Percentiles rank a stretch among this genome's conserved stretches.
Conservation (phyloP, 2,797 vertebrate species). For the Sternarchorhynchus goeldii region DNA sequence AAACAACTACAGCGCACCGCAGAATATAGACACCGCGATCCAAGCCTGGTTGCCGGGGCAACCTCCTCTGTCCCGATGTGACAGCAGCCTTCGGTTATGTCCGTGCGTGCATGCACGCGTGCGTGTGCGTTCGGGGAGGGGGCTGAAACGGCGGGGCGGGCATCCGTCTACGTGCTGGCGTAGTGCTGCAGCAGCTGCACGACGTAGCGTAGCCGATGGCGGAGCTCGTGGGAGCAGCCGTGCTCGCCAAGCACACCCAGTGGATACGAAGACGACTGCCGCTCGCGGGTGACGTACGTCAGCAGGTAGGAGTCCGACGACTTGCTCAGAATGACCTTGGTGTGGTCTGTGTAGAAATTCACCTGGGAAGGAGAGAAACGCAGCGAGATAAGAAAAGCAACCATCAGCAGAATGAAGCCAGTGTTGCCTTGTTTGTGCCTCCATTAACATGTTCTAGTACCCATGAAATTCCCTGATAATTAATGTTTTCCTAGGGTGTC, state of each 20-base stretch:
- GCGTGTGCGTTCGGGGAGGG: no score
- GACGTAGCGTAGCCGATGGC: slow-evolving; percentile 85
- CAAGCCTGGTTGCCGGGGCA: no score
- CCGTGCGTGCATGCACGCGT: no score
- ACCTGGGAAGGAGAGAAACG: slow-evolving; percentile 74
- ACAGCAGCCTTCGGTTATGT: no score
- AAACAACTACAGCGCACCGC: slow-evolving; percentile 63
- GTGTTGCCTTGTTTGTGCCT: no score
- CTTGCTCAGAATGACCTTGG: slow-evolving; percentile 94
- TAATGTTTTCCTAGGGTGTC: no score
- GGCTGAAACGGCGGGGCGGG: background rate
- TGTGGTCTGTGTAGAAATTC: slow-evolving; percentile 98
- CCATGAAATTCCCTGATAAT: no score
- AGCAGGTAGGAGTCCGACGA: slow-evolving; percentile 85
- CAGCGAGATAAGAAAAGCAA: no score
- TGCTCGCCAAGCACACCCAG: slow-evolving; percentile 85
- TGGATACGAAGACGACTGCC: slow-evolving; percentile 88
- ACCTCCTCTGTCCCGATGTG: no score
- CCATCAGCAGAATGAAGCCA: background rate
- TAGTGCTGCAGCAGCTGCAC: slow-evolving; percentile 90
- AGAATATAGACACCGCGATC: slow-evolving; percentile 63
- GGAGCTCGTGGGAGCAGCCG: slow-evolving; percentile 90
- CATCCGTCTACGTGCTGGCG: slow-evolving; percentile 70
- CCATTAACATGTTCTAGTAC: no score
- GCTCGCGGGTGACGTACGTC: slow-evolving; percentile 93